phyloP scores from a whole-genome alignment of 1,140 invertebrate species.

The Caenorhabditis briggsae region DNA sequence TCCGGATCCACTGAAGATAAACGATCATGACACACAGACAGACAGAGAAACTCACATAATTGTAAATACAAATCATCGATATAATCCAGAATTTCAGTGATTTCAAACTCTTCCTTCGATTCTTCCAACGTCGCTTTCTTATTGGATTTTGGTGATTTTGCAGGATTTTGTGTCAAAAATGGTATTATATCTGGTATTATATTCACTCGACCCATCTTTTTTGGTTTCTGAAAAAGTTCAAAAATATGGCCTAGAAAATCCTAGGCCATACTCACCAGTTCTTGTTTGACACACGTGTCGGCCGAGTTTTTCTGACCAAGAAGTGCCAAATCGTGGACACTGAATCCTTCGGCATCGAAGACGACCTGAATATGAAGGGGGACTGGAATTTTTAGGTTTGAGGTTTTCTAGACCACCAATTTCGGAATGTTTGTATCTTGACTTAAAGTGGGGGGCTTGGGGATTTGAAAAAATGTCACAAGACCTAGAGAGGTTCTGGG shows the following conservation, averaged over 20 bases:
- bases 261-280: neutral
- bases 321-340: constrained; percentile 36
- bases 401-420: too few relatives aligned
- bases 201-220: constrained; percentile 13
- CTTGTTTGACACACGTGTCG: neutral
- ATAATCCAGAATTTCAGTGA: neutral
- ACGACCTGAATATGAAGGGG: neutral
- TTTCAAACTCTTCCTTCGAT: constrained; percentile 7
- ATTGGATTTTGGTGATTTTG: neutral
- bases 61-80: constrained; percentile 44
- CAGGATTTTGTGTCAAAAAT: neutral
- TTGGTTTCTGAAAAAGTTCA: neutral
- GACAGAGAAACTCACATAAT: neutral
- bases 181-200: neutral
- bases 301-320: constrained; percentile 7
- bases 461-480: too few relatives aligned
- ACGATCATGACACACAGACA: too few relatives aligned
- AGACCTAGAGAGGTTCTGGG: too few relatives aligned
- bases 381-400: too few relatives aligned
- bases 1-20: constrained; percentile 5
- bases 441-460: too few relatives aligned
- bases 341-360: constrained; percentile 18
- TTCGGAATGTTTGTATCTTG: too few relatives aligned
- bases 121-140: neutral
- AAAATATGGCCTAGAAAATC: neutral